These are phyloP conservation scores for Drosophila lowei DNA, from an alignment of 1,140 invertebrate genomes.

Conservation along the genomic window DNA sequence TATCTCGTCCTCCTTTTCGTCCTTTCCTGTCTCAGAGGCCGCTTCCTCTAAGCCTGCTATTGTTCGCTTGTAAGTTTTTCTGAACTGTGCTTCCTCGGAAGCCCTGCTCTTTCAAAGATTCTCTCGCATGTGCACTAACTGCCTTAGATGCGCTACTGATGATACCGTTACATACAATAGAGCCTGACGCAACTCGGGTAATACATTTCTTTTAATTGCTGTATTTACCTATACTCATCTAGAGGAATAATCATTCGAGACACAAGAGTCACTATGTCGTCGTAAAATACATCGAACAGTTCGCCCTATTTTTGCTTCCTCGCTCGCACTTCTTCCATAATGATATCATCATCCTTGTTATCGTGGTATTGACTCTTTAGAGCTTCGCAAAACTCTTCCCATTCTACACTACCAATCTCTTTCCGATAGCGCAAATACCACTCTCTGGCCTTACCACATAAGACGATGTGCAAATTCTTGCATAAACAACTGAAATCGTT, in stretches of 20 bases:
- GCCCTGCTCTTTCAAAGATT: no score
- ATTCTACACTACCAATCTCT: background rate
- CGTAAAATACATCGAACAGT: background rate
- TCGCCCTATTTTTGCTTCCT: conserved; percentile 4
- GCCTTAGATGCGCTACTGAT: no score
- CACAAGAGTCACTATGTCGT: background rate
- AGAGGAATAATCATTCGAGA: background rate
- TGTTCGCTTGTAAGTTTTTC: no score
- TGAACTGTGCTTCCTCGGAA: no score
- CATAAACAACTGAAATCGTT: background rate
- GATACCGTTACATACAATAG: no score
- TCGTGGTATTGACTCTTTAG: conserved; percentile 4
- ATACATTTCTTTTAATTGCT: background rate
- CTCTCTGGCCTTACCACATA: background rate
- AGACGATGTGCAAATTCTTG: background rate
- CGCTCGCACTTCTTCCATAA: conserved; percentile 6
- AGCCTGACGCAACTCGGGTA: no score
- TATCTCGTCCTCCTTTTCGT: no score
- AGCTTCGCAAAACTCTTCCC: conserved; percentile 7
- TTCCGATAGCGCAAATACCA: background rate
- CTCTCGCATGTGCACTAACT: no score
- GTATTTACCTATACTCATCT: background rate
- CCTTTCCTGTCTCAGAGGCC: no score
- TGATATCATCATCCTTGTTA: conserved; percentile 6
- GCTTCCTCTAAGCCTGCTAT: no score